Conservation (phyloP, 2,888 invertebrate species). For the Macrosiphum euphorbiae region DNA sequence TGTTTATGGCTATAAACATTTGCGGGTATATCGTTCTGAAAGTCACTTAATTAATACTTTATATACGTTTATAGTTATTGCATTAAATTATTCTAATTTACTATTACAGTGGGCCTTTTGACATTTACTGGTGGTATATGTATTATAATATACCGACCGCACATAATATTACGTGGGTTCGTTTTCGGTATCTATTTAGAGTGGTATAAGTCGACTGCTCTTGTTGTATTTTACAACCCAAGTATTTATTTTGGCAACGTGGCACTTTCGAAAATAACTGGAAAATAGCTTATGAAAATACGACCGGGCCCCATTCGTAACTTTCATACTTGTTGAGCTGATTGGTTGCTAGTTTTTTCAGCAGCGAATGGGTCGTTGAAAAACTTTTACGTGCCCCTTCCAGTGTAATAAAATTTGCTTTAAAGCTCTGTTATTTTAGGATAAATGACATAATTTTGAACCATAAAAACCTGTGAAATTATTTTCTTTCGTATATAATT, state of each 20-base stretch:
- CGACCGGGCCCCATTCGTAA: not conserved
- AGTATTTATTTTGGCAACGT: slow-evolving; percentile 38
- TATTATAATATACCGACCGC: not conserved
- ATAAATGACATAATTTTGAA: not conserved
- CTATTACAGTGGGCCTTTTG: not conserved
- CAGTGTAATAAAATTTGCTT: not conserved
- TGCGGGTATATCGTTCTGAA: not conserved
- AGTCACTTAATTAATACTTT: not conserved
- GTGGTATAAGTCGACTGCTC: not conserved
- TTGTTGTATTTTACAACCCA: not conserved
- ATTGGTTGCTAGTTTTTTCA: not conserved
- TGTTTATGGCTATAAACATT: not conserved
- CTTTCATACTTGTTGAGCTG: slow-evolving; percentile 44
- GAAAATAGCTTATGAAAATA: slow-evolving; percentile 37
- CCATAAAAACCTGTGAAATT: not conserved
- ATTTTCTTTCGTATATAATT: not conserved
- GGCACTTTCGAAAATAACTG: slow-evolving; percentile 14
- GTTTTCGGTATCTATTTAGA: not conserved
- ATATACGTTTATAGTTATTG: not conserved
- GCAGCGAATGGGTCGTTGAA: not conserved
- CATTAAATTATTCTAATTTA: not conserved
- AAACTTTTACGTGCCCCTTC: slow-evolving; percentile 3
- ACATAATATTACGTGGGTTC: not conserved
- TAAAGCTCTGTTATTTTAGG: slow-evolving; percentile 4
- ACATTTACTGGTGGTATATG: not conserved